Conservation (phyloP, 2,797 vertebrate genomes). For the Enteromius paludinosus region DNA sequence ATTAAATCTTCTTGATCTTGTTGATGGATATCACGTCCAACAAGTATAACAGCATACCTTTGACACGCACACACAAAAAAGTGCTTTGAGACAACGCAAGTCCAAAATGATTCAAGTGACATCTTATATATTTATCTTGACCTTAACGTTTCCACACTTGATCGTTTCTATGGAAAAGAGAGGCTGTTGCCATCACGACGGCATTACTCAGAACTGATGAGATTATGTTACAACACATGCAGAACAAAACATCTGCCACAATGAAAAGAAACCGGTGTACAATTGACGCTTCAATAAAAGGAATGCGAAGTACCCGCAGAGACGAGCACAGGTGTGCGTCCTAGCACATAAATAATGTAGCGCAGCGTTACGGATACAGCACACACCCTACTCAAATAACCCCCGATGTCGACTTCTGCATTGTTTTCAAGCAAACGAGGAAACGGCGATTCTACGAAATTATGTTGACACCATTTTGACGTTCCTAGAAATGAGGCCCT, state of each 20-base stretch:
- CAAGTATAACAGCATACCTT: background rate
- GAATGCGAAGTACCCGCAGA: background rate
- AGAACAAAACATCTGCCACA: conserved; percentile 38
- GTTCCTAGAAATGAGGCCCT: background rate
- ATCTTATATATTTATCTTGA: background rate
- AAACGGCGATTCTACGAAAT: background rate
- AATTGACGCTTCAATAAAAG: background rate
- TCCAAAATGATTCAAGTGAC: background rate
- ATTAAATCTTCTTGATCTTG: background rate
- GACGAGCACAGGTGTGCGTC: background rate
- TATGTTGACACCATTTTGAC: background rate
- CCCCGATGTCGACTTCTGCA: background rate
- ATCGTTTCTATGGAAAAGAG: background rate
- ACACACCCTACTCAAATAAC: conserved; percentile 37
- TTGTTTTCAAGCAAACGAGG: background rate
- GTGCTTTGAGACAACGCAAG: background rate
- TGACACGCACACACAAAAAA: background rate
- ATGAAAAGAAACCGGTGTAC: background rate
- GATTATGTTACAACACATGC: conserved; percentile 19
- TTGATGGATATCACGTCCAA: background rate
- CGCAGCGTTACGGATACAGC: background rate
- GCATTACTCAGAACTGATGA: background rate
- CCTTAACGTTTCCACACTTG: background rate
- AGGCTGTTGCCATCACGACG: background rate
- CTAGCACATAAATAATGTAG: conserved; percentile 35